A percentile compares a stretch with the other conserved stretches of the same genome.
These are phyloP conservation scores for Synanceia verrucosa DNA, from an alignment of 2,797 vertebrate species.

Conservation along the genomic window DNA sequence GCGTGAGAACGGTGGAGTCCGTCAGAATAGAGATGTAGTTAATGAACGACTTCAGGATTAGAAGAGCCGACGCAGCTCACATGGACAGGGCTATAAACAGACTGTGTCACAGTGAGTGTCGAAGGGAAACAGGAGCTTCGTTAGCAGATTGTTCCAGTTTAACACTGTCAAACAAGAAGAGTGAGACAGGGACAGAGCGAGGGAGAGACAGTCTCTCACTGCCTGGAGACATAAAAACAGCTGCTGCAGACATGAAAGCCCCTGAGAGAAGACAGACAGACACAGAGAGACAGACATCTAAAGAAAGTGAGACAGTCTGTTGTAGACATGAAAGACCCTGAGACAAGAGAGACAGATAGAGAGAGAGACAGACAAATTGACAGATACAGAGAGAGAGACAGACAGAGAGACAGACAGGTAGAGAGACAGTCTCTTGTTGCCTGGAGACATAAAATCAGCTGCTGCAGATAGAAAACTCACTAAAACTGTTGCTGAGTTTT, in stretches of 20 bases:
- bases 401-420: not conserved
- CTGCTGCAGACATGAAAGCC: too few species aligned
- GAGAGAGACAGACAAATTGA: not conserved
- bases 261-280: not conserved
- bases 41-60: not conserved
- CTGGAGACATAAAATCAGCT: conserved; percentile 20
- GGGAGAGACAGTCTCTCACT: not conserved
- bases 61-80: not conserved
- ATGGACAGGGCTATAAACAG: too few species aligned
- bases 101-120: not conserved
- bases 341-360: not conserved
- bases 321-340: too few species aligned
- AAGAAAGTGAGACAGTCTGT: too few species aligned
- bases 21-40: not conserved
- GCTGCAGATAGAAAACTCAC: conserved; percentile 17
- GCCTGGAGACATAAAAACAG: conserved; percentile 23
- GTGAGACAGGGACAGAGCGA: not conserved
- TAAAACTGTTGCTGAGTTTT: not conserved
- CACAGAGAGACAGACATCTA: not conserved
- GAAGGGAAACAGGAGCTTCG: not conserved
- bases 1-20: not conserved
- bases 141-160: not conserved
- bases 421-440: not conserved
- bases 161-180: not conserved
- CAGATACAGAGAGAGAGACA: not conserved